These are phyloP conservation scores for Falcaria lacertinaria DNA, from an alignment of 2,888 invertebrate species.

Conservation along the genomic window DNA sequence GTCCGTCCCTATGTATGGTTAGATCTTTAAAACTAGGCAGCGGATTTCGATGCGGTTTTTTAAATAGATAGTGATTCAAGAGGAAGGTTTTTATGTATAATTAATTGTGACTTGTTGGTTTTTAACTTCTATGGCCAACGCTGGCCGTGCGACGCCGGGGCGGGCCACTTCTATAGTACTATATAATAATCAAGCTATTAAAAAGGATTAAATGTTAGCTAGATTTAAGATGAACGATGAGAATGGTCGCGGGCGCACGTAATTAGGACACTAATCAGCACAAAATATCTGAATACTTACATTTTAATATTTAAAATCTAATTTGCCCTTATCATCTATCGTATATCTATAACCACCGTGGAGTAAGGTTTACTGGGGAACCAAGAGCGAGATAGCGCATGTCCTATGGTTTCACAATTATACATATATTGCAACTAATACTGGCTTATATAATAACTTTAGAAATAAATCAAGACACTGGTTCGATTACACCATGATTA, in stretches of 20 bases:
- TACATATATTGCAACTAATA: constrained; percentile 51
- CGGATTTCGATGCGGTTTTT: no score
- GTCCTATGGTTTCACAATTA: constrained; percentile 21
- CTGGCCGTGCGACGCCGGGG: no score
- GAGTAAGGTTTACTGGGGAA: constrained; percentile 60
- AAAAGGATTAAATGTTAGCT: no score
- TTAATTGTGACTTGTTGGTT: no score
- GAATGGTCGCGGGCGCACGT: constrained; percentile 22
- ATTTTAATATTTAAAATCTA: constrained; percentile 52
- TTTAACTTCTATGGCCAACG: no score
- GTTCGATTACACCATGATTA: constrained; percentile 35
- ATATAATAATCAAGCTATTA: no score
- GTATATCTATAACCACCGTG: constrained; percentile 76
- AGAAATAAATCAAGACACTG: constrained; percentile 30
- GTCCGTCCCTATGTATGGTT: no score
- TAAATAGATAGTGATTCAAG: no score
- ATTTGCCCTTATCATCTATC: constrained; percentile 61
- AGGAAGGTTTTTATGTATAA: no score
- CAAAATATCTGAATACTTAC: constrained; percentile 69
- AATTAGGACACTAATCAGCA: constrained; percentile 48
- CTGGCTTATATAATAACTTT: constrained; percentile 65
- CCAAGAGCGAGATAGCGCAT: constrained; percentile 67
- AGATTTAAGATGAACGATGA: no score
- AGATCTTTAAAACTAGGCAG: no score
- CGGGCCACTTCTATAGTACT: no score